A percentile compares a stretch with the other conserved stretches of the same genome.
phyloP scores from a whole-genome alignment of 2,888 invertebrate genomes.

The Sclerodermus sp. region DNA sequence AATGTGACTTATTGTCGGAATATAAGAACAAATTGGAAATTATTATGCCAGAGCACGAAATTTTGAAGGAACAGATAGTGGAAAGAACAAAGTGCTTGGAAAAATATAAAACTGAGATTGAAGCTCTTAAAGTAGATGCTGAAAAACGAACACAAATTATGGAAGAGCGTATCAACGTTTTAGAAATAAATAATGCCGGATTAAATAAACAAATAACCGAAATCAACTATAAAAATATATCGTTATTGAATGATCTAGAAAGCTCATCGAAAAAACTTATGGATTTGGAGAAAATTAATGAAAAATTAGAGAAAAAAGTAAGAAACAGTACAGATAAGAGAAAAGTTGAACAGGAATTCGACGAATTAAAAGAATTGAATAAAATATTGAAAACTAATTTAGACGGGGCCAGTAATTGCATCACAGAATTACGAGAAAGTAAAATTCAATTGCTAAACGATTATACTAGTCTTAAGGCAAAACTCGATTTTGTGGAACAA shows the following conservation, averaged over 20 bases:
- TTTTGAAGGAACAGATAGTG: conserved; percentile 35
- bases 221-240: conserved; percentile 57
- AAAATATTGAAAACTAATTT: conserved; percentile 44
- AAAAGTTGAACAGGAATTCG: conserved; percentile 41
- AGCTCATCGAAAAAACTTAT: conserved; percentile 60
- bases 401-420: conserved; percentile 49
- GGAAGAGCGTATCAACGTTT: conserved; percentile 32
- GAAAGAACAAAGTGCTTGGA: conserved; percentile 35
- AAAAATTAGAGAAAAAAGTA: conserved; percentile 48
- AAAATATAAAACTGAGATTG: conserved; percentile 54
- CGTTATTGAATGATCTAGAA: conserved; percentile 57
- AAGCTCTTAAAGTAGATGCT: conserved; percentile 54
- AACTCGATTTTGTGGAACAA: conserved; percentile 24
- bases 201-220: conserved; percentile 52
- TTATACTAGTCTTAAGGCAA: conserved; percentile 26
- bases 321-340: conserved; percentile 60
- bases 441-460: conserved; percentile 38
- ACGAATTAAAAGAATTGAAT: conserved; percentile 46
- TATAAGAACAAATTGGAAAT: conserved; percentile 48
- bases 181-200: conserved; percentile 46
- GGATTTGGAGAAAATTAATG: conserved; percentile 56
- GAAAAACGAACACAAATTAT: conserved; percentile 36
- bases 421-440: conserved; percentile 38
- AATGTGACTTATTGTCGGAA: conserved; percentile 53
- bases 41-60: conserved; percentile 41